Base-by-base conservation (phyloP, 2,797 vertebrate genomes). In the Enteromius mattozi region DNA sequence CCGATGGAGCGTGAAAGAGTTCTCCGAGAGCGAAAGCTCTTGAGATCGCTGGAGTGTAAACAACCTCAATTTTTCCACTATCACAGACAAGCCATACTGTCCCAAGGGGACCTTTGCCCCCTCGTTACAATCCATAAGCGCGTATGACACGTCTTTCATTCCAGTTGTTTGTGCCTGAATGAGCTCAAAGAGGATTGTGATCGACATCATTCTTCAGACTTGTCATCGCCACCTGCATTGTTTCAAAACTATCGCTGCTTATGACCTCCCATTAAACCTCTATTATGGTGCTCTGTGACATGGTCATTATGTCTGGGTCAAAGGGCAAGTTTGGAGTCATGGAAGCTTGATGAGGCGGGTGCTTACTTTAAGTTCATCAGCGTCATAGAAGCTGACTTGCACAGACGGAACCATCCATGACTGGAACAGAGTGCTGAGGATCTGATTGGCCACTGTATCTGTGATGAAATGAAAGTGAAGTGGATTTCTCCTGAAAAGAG, bases 401-500 rank as follows among this genome's bases (percentile, higher is more conserved):
- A 99, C 88, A 0, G 98, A 98, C 0, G 98, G 98, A 33, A 99
- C 96, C 97, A 98, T 98, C 98, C 98, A 99, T 1, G 97, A 97
- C 90, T 94, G 94, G 89, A 99, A 98, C 66, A 99, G 94, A 0
- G 88, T 95, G 74, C 97, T 96, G 88, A 99, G 95, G 91, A 99
- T 97, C 66, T 92, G 96, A 75, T 94, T 94, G 88, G 98, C 97
- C 87, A 98, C 95, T 0, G 94, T 93, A 83, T 99, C 97, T 0
- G 97, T 97, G 95, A 99, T 97, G 93, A 99, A 95, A 82, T 99
- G 98, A 77, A 99, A 97, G 87, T 99, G 98, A 51, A 99, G 95
- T 0, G 97, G 98, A 42, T 99, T 99, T 87, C 95, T 97, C 96
- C 98, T 99, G 35, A 47, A 82, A 85, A 71, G 33, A 42, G 16